Evolutionary conservation across 2,888 invertebrate genomes (phyloP).

Genomic region (Norana najaformis): DNA sequence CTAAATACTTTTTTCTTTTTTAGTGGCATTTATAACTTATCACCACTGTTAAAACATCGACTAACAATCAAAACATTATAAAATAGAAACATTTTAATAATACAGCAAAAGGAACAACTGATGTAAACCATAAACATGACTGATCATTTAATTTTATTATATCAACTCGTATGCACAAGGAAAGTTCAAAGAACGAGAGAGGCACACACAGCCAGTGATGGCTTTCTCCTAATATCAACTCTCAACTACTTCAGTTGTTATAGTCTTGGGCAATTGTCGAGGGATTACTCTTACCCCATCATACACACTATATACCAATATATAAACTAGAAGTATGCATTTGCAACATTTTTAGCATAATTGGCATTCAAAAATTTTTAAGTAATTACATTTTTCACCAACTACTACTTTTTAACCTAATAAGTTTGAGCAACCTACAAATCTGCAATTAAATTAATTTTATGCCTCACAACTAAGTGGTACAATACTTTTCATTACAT

Average conservation of each 20-base stretch:
- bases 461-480: not conserved
- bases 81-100: not conserved
- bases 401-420: too few species aligned
- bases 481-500: not conserved
- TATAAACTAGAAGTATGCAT: too few species aligned
- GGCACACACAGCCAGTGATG: too few species aligned
- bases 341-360: too few species aligned
- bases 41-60: not conserved
- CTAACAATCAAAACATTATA: not conserved
- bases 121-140: not conserved
- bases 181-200: not conserved
- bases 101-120: not conserved
- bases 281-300: too few species aligned
- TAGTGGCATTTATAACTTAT: not conserved
- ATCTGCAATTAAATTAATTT: not conserved
- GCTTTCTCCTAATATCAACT: not conserved
- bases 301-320: too few species aligned
- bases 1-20: not conserved
- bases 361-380: not conserved
- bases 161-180: not conserved
- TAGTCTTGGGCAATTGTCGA: not conserved
- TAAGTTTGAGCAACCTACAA: too few species aligned
- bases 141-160: too few species aligned
- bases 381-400: not conserved
- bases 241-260: not conserved